A percentile compares a stretch with the other conserved stretches of the same genome.
phyloP scores from a whole-genome alignment of 2,797 vertebrate species.

The Tachyglossus aculeatus region DNA sequence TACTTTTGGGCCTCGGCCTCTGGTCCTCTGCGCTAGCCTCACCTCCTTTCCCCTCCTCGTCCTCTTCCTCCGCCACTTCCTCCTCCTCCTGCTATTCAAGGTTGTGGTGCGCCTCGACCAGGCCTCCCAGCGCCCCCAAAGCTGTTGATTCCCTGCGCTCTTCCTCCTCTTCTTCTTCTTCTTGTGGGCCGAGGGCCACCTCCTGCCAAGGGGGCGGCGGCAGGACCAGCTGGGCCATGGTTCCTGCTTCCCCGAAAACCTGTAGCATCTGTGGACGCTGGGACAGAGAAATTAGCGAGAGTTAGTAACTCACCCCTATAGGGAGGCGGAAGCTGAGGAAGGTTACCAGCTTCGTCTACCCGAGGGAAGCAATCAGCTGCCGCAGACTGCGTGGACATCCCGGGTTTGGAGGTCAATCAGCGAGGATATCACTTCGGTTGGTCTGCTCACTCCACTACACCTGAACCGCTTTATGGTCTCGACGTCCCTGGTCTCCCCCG shows the following conservation, averaged over 20 bases:
- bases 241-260: slow-evolving; percentile 74
- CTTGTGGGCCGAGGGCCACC: slow-evolving; percentile 80
- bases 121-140: too few relatives aligned
- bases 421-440: slow-evolving; percentile 2
- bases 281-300: slow-evolving; percentile 4
- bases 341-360: too few relatives aligned
- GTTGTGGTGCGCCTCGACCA: slow-evolving; percentile 73
- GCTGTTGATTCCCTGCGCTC: too few relatives aligned
- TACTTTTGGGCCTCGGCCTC: slow-evolving; percentile 87
- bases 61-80: too few relatives aligned
- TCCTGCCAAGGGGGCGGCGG: slow-evolving; percentile 88
- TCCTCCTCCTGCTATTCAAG: too few relatives aligned
- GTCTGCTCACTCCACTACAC: slow-evolving; percentile 52
- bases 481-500: not conserved
- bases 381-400: not conserved
- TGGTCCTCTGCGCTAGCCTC: slow-evolving; percentile 78
- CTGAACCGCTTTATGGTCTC: too few relatives aligned
- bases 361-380: too few relatives aligned
- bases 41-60: slow-evolving; percentile 83
- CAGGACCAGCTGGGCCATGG: too few relatives aligned
- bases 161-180: slow-evolving; percentile 81
- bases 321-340: too few relatives aligned
- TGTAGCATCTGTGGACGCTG: slow-evolving; percentile 87
- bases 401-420: slow-evolving; percentile 15
- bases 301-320: not conserved